phyloP scores from a whole-genome alignment of 2,113 vertebrate genomes.

The Perca flavescens region DNA sequence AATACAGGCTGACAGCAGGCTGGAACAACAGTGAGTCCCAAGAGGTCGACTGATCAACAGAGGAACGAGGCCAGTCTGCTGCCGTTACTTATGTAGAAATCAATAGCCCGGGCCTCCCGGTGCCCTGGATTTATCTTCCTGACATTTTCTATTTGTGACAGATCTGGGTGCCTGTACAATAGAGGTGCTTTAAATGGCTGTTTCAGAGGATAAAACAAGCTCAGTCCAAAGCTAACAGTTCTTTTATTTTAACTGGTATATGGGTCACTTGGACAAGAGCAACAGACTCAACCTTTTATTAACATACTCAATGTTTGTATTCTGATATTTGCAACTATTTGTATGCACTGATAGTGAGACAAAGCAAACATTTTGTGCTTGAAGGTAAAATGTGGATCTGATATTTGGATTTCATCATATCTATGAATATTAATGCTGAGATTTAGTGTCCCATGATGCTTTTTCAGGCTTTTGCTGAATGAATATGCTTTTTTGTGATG shows the following conservation, averaged over 20 bases:
- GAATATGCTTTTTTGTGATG: neutral
- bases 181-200: slow-evolving; percentile 26
- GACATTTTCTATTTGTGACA: slow-evolving; percentile 61
- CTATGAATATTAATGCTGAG: neutral
- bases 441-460: neutral
- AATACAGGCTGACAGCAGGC: slow-evolving; percentile 38
- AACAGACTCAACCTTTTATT: slow-evolving; percentile 10
- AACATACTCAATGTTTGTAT: neutral
- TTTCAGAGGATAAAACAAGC: slow-evolving; percentile 32
- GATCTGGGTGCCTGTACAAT: slow-evolving; percentile 43
- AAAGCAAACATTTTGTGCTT: neutral
- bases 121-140: slow-evolving; percentile 69
- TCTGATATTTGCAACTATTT: neutral
- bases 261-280: neutral
- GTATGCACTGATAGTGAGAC: neutral
- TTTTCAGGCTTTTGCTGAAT: neutral
- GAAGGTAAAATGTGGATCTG: slow-evolving; percentile 1
- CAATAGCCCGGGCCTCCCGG: slow-evolving; percentile 60
- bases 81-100: slow-evolving; percentile 74
- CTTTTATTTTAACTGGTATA: neutral
- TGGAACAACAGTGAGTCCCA: slow-evolving; percentile 55
- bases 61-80: slow-evolving; percentile 42
- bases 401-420: neutral
- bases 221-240: neutral
- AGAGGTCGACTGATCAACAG: slow-evolving; percentile 53